Evolutionary conservation across 2,888 invertebrate genomes (phyloP).

Genomic region (Euzophera pinguis): DNA sequence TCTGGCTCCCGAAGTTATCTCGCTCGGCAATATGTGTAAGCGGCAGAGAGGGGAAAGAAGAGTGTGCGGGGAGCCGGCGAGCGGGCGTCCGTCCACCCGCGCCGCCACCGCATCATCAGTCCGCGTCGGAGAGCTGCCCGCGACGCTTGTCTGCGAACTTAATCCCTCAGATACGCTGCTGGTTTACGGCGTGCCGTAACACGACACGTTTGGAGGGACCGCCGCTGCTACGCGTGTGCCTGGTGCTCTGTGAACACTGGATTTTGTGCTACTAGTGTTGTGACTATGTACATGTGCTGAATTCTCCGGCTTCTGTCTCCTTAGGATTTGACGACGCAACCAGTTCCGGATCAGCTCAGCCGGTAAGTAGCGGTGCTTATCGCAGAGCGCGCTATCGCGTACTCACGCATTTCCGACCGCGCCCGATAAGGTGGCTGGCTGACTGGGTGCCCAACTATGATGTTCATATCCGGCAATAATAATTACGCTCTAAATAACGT

Average conservation of each 20-base stretch:
- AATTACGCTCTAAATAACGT: conserved; percentile 17
- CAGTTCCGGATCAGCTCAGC: conserved; percentile 77
- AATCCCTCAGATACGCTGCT: conserved; percentile 79
- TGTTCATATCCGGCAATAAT: conserved; percentile 34
- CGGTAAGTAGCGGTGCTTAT: conserved; percentile 78
- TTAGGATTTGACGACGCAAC: conserved; percentile 71
- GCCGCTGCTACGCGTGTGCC: conserved; percentile 70
- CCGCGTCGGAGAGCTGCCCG: conserved; percentile 73
- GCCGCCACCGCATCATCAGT: conserved; percentile 73
- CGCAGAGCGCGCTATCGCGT: conserved; percentile 73
- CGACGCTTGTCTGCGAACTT: conserved; percentile 71
- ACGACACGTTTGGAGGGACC: conserved; percentile 80
- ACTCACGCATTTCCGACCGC: conserved; percentile 79
- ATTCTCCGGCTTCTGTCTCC: conserved; percentile 48
- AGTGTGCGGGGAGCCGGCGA: conserved; percentile 44
- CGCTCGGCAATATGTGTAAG: conserved; percentile 61
- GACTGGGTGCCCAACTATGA: conserved; percentile 40
- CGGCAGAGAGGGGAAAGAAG: conserved; percentile 37
- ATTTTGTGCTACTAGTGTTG: conserved; percentile 72
- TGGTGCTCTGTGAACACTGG: conserved; percentile 71
- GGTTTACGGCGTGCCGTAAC: conserved; percentile 79
- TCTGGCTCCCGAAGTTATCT: conserved; percentile 74
- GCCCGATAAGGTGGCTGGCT: conserved; percentile 64
- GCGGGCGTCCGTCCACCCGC: conserved; percentile 73
- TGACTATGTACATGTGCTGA: conserved; percentile 73